phyloP scores from a whole-genome alignment of 1,140 invertebrate genomes.

The Meloidogyne exigua region DNA sequence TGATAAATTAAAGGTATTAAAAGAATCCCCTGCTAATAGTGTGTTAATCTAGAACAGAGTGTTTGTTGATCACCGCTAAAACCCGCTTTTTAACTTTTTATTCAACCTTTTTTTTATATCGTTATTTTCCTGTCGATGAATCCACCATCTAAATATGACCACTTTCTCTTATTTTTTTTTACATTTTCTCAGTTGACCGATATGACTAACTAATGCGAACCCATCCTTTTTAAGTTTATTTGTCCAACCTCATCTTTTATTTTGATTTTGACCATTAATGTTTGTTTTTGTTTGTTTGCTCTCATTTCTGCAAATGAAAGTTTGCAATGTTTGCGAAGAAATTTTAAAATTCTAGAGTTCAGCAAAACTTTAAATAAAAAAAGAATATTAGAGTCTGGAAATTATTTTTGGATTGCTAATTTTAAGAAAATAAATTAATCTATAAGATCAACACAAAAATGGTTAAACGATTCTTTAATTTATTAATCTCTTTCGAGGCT shows the following conservation, averaged over 20 bases:
- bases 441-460: too few species aligned
- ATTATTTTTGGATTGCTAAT: neutral
- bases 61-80: neutral
- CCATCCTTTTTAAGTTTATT: neutral
- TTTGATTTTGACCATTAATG: neutral
- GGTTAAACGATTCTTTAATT: too few species aligned
- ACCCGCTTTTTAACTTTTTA: neutral
- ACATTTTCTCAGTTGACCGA: conserved; percentile 5
- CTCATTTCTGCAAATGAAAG: neutral
- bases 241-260: neutral
- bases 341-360: neutral
- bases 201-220: conserved; percentile 2
- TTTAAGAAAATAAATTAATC: too few species aligned
- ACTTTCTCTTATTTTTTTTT: conserved; percentile 23
- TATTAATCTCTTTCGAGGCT: too few species aligned
- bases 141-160: neutral
- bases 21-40: too few species aligned
- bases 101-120: conserved; percentile 1
- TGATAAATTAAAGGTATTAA: neutral
- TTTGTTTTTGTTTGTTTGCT: neutral
- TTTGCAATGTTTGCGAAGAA: neutral
- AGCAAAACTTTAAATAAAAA: neutral
- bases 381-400: neutral
- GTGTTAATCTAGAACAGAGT: too few species aligned
- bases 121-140: neutral